Evolutionary conservation across 1,140 invertebrate species (phyloP).

Genomic region (Mercenaria mercenaria): DNA sequence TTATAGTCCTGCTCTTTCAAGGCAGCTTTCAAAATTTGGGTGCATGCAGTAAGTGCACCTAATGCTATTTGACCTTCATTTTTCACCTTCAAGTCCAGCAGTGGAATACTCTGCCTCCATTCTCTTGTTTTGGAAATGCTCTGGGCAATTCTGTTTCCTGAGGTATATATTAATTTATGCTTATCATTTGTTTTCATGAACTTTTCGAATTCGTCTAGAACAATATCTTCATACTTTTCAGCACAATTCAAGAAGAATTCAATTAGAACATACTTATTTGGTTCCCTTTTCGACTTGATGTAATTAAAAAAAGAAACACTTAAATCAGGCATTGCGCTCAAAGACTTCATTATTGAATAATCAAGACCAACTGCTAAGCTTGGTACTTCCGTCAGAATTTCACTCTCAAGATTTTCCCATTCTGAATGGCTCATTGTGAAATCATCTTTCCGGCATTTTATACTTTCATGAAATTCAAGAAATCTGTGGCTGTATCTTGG

Average conservation of each 20-base stretch:
- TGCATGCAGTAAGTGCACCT: not conserved
- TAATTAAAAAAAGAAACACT: conserved; percentile 17
- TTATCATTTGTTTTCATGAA: not conserved
- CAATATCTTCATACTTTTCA: conserved; percentile 18
- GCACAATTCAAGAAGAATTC: conserved; percentile 9
- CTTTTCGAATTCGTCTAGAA: not conserved
- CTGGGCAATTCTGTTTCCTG: not conserved
- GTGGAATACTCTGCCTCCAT: conserved; percentile 1
- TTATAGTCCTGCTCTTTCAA: not conserved
- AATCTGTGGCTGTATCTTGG: not conserved
- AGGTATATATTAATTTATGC: too few species aligned
- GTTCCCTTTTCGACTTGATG: not conserved
- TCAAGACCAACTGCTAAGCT: not conserved
- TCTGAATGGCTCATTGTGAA: not conserved
- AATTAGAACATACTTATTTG: not conserved
- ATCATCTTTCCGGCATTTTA: not conserved
- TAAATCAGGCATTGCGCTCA: not conserved
- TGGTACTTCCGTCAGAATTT: not conserved
- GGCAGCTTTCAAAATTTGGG: not conserved
- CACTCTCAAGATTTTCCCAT: not conserved
- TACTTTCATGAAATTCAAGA: not conserved
- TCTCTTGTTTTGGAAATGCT: not conserved
- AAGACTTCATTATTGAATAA: not conserved
- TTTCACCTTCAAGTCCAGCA: not conserved
- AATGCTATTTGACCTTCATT: not conserved